Evolutionary conservation across 2,113 vertebrate genomes (phyloP).

Genomic region (Cichladusa arquata): DNA sequence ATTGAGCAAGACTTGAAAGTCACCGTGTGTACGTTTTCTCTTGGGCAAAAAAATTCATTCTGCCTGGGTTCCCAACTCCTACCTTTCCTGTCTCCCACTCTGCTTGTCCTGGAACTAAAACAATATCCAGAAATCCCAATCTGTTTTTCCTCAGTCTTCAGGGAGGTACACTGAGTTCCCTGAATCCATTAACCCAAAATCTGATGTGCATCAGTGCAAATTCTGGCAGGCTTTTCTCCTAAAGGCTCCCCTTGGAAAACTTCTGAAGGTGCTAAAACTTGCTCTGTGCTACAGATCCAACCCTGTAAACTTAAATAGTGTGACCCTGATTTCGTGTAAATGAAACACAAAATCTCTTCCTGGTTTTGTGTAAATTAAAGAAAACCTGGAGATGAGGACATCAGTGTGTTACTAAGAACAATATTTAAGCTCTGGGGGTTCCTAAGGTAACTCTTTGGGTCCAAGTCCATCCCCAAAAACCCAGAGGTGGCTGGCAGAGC

Average conservation of each 20-base stretch:
- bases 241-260: neutral
- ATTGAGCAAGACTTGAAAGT: conserved; percentile 11
- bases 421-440: neutral
- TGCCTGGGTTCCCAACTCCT: neutral
- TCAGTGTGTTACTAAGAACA: neutral
- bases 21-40: neutral
- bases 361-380: neutral
- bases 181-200: neutral
- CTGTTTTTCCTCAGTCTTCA: neutral
- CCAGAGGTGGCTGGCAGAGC: neutral
- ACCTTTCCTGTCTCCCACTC: neutral
- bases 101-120: neutral
- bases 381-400: neutral
- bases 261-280: neutral
- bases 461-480: neutral
- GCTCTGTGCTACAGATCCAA: neutral
- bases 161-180: neutral
- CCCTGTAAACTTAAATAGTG: neutral
- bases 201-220: fast-evolving
- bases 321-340: neutral
- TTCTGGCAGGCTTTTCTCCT: neutral
- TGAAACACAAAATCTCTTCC: neutral
- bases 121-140: neutral
- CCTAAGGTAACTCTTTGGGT: neutral
- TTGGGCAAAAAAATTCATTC: neutral